Evolutionary conservation across 35 echinoderm and acorn worm genomes (phyloP).

Genomic region (Nesometra sesokonis): DNA sequence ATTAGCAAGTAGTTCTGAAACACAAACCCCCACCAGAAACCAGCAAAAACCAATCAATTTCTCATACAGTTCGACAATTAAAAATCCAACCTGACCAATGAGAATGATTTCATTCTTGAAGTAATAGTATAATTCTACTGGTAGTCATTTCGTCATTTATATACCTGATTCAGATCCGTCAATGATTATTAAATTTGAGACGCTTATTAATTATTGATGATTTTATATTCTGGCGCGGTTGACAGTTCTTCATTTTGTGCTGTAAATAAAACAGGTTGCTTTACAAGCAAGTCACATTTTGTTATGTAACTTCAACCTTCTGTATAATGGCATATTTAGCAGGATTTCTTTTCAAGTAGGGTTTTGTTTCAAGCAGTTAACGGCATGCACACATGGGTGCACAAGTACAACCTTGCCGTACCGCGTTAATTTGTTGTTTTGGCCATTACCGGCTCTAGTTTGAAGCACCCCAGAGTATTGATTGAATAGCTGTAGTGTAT

Average conservation of each 20-base stretch:
- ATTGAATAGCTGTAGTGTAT: background rate
- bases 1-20: background rate
- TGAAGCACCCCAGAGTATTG: background rate
- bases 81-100: background rate
- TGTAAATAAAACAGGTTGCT: background rate
- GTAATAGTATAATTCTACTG: background rate
- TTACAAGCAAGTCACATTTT: background rate
- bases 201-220: background rate
- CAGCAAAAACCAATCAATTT: background rate
- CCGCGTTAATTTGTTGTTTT: background rate
- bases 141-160: background rate
- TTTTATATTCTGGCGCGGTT: too few relatives aligned
- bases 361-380: background rate
- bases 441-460: background rate
- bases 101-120: background rate
- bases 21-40: background rate
- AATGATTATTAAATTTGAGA: background rate
- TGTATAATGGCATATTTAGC: background rate
- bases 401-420: background rate
- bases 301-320: background rate
- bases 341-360: background rate
- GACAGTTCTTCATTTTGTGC: too few relatives aligned
- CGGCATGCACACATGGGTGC: background rate
- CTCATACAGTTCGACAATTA: background rate
- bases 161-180: background rate